phyloP scores from a whole-genome alignment of 2,113 vertebrate genomes.

The Apeltes quadracus region DNA sequence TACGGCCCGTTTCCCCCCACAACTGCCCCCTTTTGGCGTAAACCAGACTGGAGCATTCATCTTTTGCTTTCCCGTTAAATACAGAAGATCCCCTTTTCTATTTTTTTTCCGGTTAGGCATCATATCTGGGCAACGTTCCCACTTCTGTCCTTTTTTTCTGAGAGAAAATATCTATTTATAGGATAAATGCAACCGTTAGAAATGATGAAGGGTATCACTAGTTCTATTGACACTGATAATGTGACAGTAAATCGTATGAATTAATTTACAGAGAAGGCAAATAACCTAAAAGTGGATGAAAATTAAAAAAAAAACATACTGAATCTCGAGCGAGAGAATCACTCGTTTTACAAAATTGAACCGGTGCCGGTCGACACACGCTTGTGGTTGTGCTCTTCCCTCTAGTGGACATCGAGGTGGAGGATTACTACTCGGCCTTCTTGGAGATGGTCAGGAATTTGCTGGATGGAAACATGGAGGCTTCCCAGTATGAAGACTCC shows the following conservation, averaged over 20 bases:
- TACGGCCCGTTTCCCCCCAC: neutral
- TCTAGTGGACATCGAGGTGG: slow-evolving; percentile 95
- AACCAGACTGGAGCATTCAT: neutral
- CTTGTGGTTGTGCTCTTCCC: neutral
- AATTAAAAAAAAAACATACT: neutral
- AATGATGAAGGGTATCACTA: neutral
- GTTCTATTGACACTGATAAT: neutral
- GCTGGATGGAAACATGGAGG: slow-evolving; percentile 97
- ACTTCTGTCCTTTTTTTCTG: neutral
- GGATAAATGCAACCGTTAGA: neutral
- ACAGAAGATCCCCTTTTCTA: neutral
- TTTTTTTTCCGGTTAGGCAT: neutral
- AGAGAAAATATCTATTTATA: neutral
- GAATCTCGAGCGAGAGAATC: neutral
- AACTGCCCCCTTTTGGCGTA: neutral
- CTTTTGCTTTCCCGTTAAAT: neutral
- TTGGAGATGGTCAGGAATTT: slow-evolving; percentile 97
- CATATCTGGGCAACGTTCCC: neutral
- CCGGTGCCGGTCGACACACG: neutral
- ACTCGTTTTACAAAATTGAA: neutral
- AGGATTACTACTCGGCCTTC: slow-evolving; percentile 98
- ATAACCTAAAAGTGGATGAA: neutral
- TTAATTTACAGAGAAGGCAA: neutral
- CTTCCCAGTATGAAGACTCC: slow-evolving; percentile 95
- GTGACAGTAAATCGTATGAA: neutral